These are phyloP conservation scores for Tarsius wallacei DNA, from an alignment of 2,797 vertebrate genomes.

Conservation along the genomic window DNA sequence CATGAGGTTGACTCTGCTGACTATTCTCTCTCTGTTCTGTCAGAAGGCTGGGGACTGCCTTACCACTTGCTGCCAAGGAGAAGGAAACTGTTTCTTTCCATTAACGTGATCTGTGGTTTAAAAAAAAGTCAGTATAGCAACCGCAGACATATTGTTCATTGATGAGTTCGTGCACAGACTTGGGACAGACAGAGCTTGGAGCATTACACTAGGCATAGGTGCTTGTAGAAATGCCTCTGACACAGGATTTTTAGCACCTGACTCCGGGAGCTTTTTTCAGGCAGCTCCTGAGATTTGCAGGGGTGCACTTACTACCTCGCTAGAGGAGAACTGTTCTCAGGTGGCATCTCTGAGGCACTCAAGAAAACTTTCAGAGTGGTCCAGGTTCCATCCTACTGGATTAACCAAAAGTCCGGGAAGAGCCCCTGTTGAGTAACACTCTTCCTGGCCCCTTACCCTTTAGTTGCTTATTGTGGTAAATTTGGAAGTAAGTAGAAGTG, in stretches of 20 bases:
- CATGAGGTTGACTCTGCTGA: not conserved
- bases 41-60: not conserved
- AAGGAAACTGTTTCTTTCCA: not conserved
- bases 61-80: not conserved
- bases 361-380: too few species aligned
- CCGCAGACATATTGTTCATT: not conserved
- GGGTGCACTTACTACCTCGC: not conserved
- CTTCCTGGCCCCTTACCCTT: not conserved
- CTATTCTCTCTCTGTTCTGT: not conserved
- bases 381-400: not conserved
- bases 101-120: not conserved
- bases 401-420: not conserved
- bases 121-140: not conserved
- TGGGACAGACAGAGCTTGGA: not conserved
- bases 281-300: not conserved
- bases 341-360: not conserved
- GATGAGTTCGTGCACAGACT: not conserved
- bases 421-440: too few species aligned
- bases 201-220: not conserved
- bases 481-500: not conserved
- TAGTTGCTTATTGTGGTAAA: not conserved
- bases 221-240: not conserved
- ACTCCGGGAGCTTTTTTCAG: too few species aligned
- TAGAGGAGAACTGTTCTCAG: not conserved
- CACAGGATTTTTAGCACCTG: accelerated